A percentile compares a stretch with the other conserved stretches of the same genome.
phyloP scores from a whole-genome alignment of 1,140 invertebrate genomes.

The Nasonia giraulti region DNA sequence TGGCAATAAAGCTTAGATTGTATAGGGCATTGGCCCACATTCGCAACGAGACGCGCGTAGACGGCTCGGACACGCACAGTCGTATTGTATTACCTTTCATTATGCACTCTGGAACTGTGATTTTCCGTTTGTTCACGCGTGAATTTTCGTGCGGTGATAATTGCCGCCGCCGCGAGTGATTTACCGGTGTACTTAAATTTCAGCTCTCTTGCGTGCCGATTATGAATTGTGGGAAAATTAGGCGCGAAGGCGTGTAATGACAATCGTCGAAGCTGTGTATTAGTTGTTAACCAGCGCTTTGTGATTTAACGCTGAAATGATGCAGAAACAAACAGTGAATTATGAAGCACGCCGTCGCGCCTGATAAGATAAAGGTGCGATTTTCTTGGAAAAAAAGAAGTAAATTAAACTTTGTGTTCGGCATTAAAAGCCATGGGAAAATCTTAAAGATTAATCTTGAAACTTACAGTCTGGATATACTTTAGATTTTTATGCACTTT shows the following conservation, averaged over 20 bases:
- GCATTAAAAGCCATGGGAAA: neutral
- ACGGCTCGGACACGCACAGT: no score
- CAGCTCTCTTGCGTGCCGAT: no score
- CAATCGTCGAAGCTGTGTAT: neutral
- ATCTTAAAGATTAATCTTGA: neutral
- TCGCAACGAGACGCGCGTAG: neutral
- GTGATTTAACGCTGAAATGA: no score
- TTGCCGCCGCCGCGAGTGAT: neutral
- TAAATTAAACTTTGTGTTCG: neutral
- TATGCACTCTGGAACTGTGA: slow-evolving; percentile 26
- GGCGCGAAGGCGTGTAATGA: neutral
- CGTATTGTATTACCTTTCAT: slow-evolving; percentile 19
- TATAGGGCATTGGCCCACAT: slow-evolving; percentile 44
- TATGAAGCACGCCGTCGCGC: neutral
- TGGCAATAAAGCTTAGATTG: neutral
- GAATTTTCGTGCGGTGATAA: slow-evolving; percentile 20
- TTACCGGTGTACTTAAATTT: slow-evolving; percentile 13
- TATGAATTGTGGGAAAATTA: neutral
- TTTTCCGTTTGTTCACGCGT: slow-evolving; percentile 28
- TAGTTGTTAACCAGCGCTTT: neutral
- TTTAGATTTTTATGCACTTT: neutral
- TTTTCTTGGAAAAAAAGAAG: neutral
- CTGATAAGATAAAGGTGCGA: neutral
- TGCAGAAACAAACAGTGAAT: neutral
- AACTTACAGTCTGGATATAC: no score